phyloP scores from a whole-genome alignment of 2,113 vertebrate genomes.

The Petaurus breviceps region DNA sequence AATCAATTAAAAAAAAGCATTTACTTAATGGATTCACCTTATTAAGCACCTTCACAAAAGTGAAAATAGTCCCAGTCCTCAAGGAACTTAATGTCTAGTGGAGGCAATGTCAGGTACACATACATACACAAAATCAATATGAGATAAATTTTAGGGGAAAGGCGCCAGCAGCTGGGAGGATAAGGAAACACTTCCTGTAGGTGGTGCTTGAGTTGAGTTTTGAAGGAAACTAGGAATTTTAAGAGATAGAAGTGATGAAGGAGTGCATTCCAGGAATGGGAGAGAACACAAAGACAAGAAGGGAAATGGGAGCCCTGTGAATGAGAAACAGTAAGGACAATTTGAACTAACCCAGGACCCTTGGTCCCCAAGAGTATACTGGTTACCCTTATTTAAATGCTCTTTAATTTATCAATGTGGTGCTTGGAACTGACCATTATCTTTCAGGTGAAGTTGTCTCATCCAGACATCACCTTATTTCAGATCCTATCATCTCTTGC shows the following conservation, averaged over 20 bases:
- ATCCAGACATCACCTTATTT: neutral
- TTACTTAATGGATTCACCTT: neutral
- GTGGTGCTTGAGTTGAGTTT: neutral
- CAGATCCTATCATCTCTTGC: neutral
- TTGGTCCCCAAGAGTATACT: neutral
- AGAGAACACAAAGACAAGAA: neutral
- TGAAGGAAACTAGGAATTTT: neutral
- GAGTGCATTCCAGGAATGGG: neutral
- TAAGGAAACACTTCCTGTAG: neutral
- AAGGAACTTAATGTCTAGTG: neutral
- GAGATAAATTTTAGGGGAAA: neutral
- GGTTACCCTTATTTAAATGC: too few species aligned
- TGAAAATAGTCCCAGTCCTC: neutral
- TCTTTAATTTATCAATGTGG: too few species aligned
- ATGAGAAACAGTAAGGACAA: neutral
- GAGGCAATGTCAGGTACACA: neutral
- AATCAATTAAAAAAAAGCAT: neutral
- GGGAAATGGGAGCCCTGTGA: neutral
- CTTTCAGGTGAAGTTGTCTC: neutral
- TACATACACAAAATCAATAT: neutral
- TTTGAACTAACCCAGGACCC: neutral
- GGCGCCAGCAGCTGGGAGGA: neutral
- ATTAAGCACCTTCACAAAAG: neutral
- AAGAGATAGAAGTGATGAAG: neutral
- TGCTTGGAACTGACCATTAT: neutral